A percentile compares a stretch with the other conserved stretches of the same genome.
These are phyloP conservation scores for Gallinago jamesoni DNA, from an alignment of 2,113 vertebrate genomes.

Conservation along the genomic window DNA sequence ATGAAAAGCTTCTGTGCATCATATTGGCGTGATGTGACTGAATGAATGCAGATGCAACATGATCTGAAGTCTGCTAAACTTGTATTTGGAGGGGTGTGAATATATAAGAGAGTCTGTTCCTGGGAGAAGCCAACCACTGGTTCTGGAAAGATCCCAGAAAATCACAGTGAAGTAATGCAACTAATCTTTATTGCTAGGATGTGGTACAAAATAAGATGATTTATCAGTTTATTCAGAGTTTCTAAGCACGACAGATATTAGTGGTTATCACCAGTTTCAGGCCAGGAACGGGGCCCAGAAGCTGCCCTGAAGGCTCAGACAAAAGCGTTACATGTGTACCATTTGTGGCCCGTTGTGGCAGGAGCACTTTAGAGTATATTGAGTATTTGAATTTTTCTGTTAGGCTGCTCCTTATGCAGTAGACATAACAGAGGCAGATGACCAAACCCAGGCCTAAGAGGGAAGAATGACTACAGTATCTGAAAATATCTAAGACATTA, in stretches of 20 bases:
- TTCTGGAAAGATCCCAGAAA: background rate
- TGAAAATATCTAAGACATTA: background rate
- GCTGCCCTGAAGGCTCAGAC: background rate
- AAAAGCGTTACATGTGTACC: background rate
- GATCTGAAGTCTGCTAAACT: background rate
- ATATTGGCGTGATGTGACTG: background rate
- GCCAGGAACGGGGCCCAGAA: background rate
- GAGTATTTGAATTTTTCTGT: background rate
- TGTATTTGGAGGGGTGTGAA: background rate
- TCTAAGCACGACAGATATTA: background rate
- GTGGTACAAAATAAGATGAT: background rate
- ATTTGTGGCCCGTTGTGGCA: background rate
- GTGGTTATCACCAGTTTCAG: background rate
- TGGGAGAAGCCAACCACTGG: background rate
- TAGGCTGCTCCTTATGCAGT: background rate
- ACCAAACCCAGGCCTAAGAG: background rate
- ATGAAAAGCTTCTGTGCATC: slow-evolving; percentile 23
- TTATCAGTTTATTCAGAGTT: background rate
- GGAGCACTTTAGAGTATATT: background rate
- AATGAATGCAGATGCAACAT: background rate
- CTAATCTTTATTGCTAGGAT: background rate
- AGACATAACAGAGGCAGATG: background rate
- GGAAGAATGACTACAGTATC: background rate
- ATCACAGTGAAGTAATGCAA: background rate
- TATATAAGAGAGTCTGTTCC: background rate